These are phyloP conservation scores for Leucozona laternaria DNA, from an alignment of 2,888 invertebrate genomes.

Conservation along the genomic window DNA sequence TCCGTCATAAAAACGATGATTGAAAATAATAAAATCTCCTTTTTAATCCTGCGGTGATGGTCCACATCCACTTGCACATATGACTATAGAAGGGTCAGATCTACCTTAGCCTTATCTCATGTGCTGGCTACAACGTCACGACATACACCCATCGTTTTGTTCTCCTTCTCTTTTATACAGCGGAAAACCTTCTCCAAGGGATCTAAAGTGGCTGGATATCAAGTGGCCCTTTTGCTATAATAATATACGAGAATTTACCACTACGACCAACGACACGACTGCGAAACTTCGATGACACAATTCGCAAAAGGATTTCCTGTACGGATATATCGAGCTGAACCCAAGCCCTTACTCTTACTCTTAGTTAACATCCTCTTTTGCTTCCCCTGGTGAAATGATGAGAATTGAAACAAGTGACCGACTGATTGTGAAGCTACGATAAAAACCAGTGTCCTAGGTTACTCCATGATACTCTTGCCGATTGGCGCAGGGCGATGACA, in stretches of 20 bases:
- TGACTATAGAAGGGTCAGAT: constrained; percentile 61
- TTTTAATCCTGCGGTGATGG: constrained; percentile 71
- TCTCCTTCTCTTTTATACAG: constrained; percentile 31
- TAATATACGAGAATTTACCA: neutral
- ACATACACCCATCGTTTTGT: constrained; percentile 10
- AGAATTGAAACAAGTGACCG: constrained; percentile 75
- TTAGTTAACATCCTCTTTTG: neutral
- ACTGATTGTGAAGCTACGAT: constrained; percentile 68
- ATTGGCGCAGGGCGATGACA: constrained; percentile 15
- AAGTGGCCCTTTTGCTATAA: constrained; percentile 52
- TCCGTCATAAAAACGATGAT: constrained; percentile 75
- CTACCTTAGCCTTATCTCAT: constrained; percentile 72
- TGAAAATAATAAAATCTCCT: constrained; percentile 76
- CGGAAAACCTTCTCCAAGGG: constrained; percentile 48
- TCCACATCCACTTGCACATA: constrained; percentile 43
- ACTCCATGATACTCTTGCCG: constrained; percentile 23
- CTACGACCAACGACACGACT: constrained; percentile 11
- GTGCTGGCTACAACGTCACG: constrained; percentile 27
- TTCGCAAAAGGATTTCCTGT: constrained; percentile 63
- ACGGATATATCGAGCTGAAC: constrained; percentile 58
- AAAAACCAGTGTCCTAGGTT: constrained; percentile 60
- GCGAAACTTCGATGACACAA: constrained; percentile 59
- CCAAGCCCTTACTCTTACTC: constrained; percentile 24
- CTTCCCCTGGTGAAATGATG: constrained; percentile 43
- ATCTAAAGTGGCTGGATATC: constrained; percentile 55